Conservation (phyloP, 1,140 invertebrate species). For the Mercenaria mercenaria region DNA sequence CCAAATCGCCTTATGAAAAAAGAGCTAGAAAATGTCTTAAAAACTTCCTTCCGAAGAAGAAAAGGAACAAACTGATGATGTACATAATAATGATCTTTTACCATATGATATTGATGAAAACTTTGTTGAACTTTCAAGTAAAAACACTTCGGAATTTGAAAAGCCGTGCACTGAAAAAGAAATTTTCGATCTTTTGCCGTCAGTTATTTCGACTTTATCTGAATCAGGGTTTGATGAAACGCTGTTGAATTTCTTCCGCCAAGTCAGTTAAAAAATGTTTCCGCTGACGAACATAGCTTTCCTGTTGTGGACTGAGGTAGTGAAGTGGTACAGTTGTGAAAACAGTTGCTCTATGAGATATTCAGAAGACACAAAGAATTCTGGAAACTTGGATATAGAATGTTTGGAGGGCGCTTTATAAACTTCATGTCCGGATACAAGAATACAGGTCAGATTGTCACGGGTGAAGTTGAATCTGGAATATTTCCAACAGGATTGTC, state of each 20-base stretch:
- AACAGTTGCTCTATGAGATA: background rate
- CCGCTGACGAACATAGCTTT: slow-evolving; percentile 22
- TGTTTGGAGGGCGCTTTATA: slow-evolving; percentile 24
- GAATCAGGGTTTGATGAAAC: background rate
- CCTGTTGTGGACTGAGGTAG: background rate
- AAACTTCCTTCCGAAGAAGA: too few relatives aligned
- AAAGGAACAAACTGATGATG: too few relatives aligned
- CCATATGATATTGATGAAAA: too few relatives aligned
- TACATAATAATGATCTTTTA: too few relatives aligned
- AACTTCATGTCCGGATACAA: slow-evolving; percentile 41
- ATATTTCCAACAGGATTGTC: background rate
- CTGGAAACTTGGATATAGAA: slow-evolving; percentile 32
- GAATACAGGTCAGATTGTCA: background rate
- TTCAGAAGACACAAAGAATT: slow-evolving; percentile 27
- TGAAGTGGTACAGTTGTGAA: background rate
- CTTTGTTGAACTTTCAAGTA: too few relatives aligned
- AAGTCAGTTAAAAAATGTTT: background rate
- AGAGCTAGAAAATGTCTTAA: too few relatives aligned
- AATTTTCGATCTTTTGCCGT: too few relatives aligned
- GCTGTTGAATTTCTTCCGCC: background rate
- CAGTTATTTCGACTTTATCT: too few relatives aligned
- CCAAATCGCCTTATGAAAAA: too few relatives aligned
- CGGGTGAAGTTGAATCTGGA: background rate
- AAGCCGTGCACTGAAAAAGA: too few relatives aligned
- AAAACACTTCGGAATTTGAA: too few relatives aligned